These are phyloP conservation scores for Gerris buenoi DNA, from an alignment of 1,140 invertebrate genomes.

Conservation along the genomic window DNA sequence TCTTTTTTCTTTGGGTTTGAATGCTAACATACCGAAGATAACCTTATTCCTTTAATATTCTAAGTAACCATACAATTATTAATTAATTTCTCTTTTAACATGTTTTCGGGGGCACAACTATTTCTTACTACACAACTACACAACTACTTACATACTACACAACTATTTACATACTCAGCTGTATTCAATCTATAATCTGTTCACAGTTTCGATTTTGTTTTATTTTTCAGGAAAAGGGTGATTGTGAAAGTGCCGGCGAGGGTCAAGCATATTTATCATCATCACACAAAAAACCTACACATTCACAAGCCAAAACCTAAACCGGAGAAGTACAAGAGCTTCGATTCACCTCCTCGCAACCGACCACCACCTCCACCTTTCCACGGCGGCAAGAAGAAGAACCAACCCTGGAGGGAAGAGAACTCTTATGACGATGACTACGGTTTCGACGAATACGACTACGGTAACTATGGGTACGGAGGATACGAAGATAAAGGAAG, in stretches of 20 bases:
- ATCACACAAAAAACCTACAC: constrained; percentile 16
- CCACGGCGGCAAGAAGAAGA: constrained; percentile 4
- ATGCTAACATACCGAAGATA: too few species aligned
- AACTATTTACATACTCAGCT: background rate
- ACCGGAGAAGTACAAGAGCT: constrained; percentile 3
- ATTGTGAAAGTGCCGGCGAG: constrained; percentile 14
- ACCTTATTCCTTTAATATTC: background rate
- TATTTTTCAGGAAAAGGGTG: constrained; percentile 14
- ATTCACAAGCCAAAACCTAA: constrained; percentile 12
- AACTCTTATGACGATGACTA: background rate
- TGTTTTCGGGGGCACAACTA: background rate
- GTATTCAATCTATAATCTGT: background rate
- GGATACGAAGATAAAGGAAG: background rate
- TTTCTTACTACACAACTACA: background rate
- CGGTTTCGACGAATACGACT: background rate
- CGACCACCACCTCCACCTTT: constrained; percentile 6
- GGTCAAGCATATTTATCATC: constrained; percentile 16
- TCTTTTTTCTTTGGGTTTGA: too few species aligned
- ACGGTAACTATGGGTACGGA: background rate
- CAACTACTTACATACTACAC: background rate
- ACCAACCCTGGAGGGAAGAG: background rate
- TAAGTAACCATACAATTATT: background rate
- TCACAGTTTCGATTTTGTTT: background rate
- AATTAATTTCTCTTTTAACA: background rate
- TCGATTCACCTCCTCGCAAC: background rate